A percentile compares a stretch with the other conserved stretches of the same genome.
Conservation (phyloP, 2,888 invertebrate species). For the Cephus spinipes region DNA sequence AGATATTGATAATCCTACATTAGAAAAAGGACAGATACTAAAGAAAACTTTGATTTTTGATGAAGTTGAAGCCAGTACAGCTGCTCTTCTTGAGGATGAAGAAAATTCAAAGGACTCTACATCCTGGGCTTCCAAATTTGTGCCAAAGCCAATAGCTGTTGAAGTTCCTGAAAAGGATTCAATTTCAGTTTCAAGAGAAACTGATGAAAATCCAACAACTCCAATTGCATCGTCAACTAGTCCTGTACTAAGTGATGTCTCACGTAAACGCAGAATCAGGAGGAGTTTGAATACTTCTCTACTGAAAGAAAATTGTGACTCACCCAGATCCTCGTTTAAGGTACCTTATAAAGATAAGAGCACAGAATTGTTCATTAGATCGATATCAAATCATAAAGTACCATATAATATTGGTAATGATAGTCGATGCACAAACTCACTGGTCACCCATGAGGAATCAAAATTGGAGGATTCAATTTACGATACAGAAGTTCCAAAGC, state of each 20-base stretch:
- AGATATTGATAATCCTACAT: background rate
- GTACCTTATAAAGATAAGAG: background rate
- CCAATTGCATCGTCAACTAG: conserved; percentile 13
- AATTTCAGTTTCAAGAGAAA: conserved; percentile 10
- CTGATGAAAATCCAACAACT: conserved; percentile 10
- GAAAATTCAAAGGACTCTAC: conserved; percentile 22
- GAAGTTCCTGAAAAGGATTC: background rate
- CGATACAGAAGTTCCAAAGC: background rate
- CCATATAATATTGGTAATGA: background rate
- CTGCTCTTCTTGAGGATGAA: conserved; percentile 61
- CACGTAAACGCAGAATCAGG: background rate
- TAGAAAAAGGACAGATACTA: background rate
- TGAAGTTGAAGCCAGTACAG: conserved; percentile 59
- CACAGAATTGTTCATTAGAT: background rate
- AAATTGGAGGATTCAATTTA: background rate
- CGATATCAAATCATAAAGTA: background rate
- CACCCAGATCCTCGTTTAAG: no score
- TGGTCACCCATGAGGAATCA: background rate
- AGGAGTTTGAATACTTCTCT: background rate
- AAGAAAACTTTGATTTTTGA: conserved; percentile 36
- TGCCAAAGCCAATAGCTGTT: background rate
- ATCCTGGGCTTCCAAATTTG: conserved; percentile 7
- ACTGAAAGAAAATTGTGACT: no score
- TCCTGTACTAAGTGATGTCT: background rate
- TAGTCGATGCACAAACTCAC: background rate